A percentile compares a stretch with the other conserved stretches of the same genome.
These are phyloP conservation scores for Uropsilus gracilis DNA, from an alignment of 2,113 vertebrate species.

Conservation along the genomic window DNA sequence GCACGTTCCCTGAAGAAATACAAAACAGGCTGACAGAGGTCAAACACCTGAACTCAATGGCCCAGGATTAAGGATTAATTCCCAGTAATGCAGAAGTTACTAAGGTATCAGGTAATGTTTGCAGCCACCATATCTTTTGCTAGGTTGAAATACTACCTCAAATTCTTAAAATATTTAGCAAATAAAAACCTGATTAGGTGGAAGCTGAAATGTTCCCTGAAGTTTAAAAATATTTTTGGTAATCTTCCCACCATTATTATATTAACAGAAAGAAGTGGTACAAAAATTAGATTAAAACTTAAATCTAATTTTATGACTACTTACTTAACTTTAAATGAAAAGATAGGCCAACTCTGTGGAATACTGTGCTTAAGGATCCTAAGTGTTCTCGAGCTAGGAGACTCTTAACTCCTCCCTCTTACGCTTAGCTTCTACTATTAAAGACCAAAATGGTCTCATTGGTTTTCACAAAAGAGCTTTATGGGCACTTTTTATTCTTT, in stretches of 20 bases:
- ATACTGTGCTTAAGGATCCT: neutral
- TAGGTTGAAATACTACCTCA: conserved; percentile 3
- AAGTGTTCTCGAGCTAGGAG: neutral
- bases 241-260: neutral
- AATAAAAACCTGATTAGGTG: neutral
- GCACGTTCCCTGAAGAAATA: conserved; percentile 46
- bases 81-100: neutral
- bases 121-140: neutral
- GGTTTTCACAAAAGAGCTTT: neutral
- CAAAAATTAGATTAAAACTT: neutral
- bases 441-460: neutral
- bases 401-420: neutral
- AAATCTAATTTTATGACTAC: neutral
- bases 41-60: neutral
- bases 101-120: neutral
- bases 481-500: neutral
- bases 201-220: conserved; percentile 20
- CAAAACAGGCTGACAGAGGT: neutral
- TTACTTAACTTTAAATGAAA: conserved; percentile 26
- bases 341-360: neutral
- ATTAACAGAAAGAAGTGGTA: neutral
- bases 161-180: neutral
- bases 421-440: neutral
- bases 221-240: neutral
- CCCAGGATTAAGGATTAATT: neutral